Evolutionary conservation across 2,888 invertebrate genomes (phyloP).

Genomic region (Apodemia hepburni): DNA sequence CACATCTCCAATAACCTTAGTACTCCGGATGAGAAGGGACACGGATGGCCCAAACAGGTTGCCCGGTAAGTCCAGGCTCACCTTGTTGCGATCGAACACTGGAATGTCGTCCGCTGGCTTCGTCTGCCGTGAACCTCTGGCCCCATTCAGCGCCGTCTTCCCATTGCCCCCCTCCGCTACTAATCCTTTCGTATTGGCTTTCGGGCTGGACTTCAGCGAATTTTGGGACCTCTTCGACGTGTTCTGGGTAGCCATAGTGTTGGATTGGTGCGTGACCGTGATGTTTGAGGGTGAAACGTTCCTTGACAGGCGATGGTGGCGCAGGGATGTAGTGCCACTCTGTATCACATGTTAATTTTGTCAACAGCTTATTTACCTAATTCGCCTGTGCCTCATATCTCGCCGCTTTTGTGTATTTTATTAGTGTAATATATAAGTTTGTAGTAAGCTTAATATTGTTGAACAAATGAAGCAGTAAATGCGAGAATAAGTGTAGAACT

Average conservation of each 20-base stretch:
- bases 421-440: background rate
- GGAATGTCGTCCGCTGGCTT: slow-evolving; percentile 78
- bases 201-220: background rate
- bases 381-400: slow-evolving; percentile 24
- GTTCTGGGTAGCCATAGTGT: slow-evolving; percentile 17
- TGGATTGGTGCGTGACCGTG: slow-evolving; percentile 3
- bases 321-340: slow-evolving; percentile 61
- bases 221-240: slow-evolving; percentile 6
- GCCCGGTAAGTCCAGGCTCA: slow-evolving; percentile 84
- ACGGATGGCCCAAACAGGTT: slow-evolving; percentile 84
- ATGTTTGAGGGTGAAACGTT: slow-evolving; percentile 18
- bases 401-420: slow-evolving; percentile 25
- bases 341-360: slow-evolving; percentile 33
- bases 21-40: slow-evolving; percentile 82
- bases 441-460: too few relatives aligned
- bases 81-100: slow-evolving; percentile 82
- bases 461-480: too few relatives aligned
- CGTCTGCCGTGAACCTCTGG: slow-evolving; percentile 43
- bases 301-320: slow-evolving; percentile 35
- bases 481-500: too few relatives aligned
- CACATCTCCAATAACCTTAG: slow-evolving; percentile 83
- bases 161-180: background rate
- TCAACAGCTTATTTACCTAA: slow-evolving; percentile 18
- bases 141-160: slow-evolving; percentile 33
- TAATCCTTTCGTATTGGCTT: background rate